Percentiles rank a stretch among this genome's conserved stretches.
These are phyloP conservation scores for Cephus sareptanus DNA, from an alignment of 2,888 invertebrate species.

Conservation along the genomic window DNA sequence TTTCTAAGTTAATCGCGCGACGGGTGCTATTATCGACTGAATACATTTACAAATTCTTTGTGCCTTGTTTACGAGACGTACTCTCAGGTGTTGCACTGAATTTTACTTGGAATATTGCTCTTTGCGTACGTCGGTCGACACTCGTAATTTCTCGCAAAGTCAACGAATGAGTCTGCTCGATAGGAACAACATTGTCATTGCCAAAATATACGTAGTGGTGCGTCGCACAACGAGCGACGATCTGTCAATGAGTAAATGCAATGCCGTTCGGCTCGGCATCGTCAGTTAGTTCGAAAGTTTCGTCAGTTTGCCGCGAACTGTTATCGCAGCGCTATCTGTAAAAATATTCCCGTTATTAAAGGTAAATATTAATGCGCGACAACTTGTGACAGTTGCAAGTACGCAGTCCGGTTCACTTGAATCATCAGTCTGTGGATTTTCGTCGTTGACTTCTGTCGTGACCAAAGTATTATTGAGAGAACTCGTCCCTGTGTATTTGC, in stretches of 20 bases:
- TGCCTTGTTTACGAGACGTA: neutral
- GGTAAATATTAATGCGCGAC: neutral
- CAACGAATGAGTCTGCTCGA: neutral
- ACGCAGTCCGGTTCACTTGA: neutral
- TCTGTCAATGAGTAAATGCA: neutral
- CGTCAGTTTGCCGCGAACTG: neutral
- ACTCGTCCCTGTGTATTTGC: neutral
- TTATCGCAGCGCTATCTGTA: neutral
- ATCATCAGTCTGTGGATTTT: neutral
- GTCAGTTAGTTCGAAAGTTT: neutral
- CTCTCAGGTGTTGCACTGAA: neutral
- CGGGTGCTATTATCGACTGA: neutral
- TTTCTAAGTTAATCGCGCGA: neutral
- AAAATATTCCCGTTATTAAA: too few relatives aligned
- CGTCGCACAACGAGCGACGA: neutral
- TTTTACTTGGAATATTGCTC: neutral
- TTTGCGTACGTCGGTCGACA: neutral
- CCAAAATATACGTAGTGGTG: neutral
- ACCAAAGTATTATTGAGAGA: neutral
- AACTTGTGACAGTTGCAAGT: neutral
- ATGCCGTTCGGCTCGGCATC: neutral
- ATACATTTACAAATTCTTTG: neutral
- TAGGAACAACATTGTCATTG: neutral
- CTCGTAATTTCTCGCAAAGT: neutral
- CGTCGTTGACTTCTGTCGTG: neutral